phyloP scores from a whole-genome alignment of 2,797 vertebrate genomes.

The Platyrinchus mystaceus region DNA sequence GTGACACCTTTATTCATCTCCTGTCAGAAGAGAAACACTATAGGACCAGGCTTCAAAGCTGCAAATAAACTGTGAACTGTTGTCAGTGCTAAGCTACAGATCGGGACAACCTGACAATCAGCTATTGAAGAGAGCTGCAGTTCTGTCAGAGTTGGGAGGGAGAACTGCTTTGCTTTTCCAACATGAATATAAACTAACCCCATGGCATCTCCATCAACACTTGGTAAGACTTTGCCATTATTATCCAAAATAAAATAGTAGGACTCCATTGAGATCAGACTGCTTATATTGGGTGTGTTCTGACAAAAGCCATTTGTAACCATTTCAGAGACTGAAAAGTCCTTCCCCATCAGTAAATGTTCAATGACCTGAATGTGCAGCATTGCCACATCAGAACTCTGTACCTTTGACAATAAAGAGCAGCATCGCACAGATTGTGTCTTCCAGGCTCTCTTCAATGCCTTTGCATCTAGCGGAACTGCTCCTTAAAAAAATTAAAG shows the following conservation, averaged over 20 bases:
- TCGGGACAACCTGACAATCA: constrained; percentile 12
- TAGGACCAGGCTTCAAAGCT: constrained; percentile 79
- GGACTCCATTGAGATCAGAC: not conserved
- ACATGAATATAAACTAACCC: constrained; percentile 32
- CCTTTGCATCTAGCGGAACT: not conserved
- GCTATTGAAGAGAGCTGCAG: not conserved
- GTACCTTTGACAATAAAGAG: constrained; percentile 71
- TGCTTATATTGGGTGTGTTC: not conserved
- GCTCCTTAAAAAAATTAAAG: not conserved
- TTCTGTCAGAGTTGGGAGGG: constrained; percentile 5
- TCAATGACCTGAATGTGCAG: constrained; percentile 14
- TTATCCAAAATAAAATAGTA: not conserved
- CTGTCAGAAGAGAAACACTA: constrained; percentile 81
- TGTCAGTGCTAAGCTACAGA: not conserved
- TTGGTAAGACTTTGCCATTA: constrained; percentile 67
- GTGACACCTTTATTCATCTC: constrained; percentile 85
- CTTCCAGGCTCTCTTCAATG: constrained; percentile 52
- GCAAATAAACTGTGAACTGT: constrained; percentile 67
- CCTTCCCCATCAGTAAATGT: not conserved
- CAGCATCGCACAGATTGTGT: not conserved
- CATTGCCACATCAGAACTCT: constrained; percentile 23
- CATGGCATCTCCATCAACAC: constrained; percentile 31
- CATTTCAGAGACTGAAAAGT: constrained; percentile 18
- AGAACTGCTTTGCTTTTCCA: constrained; percentile 51
- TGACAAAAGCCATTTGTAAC: not conserved